Evolutionary conservation across 2,888 invertebrate genomes (phyloP).

Genomic region (Proisotoma minuta): DNA sequence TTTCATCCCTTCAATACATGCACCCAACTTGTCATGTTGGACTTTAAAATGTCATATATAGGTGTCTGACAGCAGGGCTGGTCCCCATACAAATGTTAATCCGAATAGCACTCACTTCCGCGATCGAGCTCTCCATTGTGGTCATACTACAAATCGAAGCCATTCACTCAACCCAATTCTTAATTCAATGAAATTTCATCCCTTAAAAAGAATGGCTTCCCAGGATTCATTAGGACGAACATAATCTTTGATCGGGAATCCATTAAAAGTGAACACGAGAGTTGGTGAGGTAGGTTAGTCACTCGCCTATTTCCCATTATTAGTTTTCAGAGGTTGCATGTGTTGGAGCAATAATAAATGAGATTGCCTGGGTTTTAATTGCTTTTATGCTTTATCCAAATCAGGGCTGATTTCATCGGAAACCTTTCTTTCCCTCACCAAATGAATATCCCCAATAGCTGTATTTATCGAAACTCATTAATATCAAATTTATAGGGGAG

Average conservation of each 20-base stretch:
- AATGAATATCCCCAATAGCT: neutral
- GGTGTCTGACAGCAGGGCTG: no score
- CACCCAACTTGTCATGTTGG: no score
- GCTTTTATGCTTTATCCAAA: conserved; percentile 6
- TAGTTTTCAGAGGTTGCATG: no score
- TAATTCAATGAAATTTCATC: neutral
- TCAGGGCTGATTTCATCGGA: neutral
- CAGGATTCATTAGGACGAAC: neutral
- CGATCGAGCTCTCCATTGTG: no score
- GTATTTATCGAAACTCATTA: conserved; percentile 10
- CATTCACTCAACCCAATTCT: neutral
- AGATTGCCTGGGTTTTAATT: conserved; percentile 6
- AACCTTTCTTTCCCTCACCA: neutral
- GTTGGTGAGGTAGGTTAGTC: neutral
- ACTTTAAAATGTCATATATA: no score
- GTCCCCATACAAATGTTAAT: no score
- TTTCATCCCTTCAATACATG: no score
- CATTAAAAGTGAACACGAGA: neutral
- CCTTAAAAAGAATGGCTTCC: neutral
- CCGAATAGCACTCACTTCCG: no score
- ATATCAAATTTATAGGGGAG: conserved; percentile 12
- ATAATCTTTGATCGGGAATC: conserved; percentile 10
- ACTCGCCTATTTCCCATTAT: no score
- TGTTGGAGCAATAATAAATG: no score
- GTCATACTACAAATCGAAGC: no score